phyloP scores from a whole-genome alignment of 2,113 vertebrate species.

The Pluvialis apricaria region DNA sequence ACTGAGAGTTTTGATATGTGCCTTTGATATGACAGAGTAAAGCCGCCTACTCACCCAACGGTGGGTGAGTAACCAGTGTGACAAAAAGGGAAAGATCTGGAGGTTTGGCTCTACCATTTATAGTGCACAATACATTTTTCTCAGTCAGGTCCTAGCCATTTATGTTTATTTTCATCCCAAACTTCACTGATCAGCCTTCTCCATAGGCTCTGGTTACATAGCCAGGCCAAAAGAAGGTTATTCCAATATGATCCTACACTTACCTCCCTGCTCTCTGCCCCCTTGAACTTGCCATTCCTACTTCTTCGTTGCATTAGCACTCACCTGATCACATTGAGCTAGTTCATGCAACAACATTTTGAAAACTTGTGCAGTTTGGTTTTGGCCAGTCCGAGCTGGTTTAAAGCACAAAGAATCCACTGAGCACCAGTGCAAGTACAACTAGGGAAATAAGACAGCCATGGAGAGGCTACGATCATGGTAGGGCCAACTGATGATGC shows the following conservation, averaged over 20 bases:
- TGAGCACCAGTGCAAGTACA: neutral
- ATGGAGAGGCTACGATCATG: neutral
- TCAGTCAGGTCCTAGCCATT: neutral
- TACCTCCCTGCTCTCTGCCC: neutral
- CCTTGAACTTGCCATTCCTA: neutral
- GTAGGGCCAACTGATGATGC: neutral
- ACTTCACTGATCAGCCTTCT: neutral
- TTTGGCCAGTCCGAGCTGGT: neutral
- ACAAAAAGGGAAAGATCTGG: neutral
- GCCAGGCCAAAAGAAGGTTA: neutral
- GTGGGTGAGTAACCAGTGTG: neutral
- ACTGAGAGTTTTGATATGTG: neutral
- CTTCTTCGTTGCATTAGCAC: neutral
- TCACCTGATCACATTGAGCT: neutral
- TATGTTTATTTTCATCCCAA: neutral
- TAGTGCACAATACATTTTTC: neutral
- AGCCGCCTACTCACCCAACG: neutral
- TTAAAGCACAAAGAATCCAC: neutral
- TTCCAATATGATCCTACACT: neutral
- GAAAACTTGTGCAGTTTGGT: neutral
- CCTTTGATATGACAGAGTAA: neutral
- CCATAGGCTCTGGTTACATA: neutral
- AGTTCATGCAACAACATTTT: neutral
- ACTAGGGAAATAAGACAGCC: neutral
- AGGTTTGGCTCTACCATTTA: neutral